These are phyloP conservation scores for Sminthopsis crassicaudata DNA, from an alignment of 2,113 vertebrate species.

Conservation along the genomic window DNA sequence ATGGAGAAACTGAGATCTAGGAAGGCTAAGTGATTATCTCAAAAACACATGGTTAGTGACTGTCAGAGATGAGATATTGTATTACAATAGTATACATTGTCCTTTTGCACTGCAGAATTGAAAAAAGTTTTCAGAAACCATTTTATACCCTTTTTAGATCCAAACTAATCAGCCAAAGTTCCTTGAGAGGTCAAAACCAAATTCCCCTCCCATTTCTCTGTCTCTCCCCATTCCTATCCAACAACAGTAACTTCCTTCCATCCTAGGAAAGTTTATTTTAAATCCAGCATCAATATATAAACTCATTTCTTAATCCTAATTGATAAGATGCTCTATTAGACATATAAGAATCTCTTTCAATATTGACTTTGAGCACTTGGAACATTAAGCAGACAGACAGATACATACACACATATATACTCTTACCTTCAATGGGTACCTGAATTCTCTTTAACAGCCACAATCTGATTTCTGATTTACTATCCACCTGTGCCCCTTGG, in stretches of 20 bases:
- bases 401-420: conserved; percentile 52
- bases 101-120: background rate
- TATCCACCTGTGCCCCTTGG: conserved; percentile 85
- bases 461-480: conserved; percentile 90
- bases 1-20: background rate
- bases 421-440: conserved; percentile 94
- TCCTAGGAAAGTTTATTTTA: background rate
- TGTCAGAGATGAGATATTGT: background rate
- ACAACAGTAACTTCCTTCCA: background rate
- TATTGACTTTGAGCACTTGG: conserved; percentile 22
- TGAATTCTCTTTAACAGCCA: conserved; percentile 97
- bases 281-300: background rate
- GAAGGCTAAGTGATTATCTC: background rate
- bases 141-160: background rate
- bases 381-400: conserved; percentile 41
- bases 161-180: background rate
- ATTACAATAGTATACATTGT: background rate
- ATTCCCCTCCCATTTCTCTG: background rate
- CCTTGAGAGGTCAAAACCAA: background rate
- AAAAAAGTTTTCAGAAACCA: background rate
- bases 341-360: conserved; percentile 15
- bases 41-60: background rate
- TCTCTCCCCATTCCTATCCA: background rate
- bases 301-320: background rate
- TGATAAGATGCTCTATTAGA: background rate